phyloP scores from a whole-genome alignment of 2,888 invertebrate species.

The Scrobipalpa costella region DNA sequence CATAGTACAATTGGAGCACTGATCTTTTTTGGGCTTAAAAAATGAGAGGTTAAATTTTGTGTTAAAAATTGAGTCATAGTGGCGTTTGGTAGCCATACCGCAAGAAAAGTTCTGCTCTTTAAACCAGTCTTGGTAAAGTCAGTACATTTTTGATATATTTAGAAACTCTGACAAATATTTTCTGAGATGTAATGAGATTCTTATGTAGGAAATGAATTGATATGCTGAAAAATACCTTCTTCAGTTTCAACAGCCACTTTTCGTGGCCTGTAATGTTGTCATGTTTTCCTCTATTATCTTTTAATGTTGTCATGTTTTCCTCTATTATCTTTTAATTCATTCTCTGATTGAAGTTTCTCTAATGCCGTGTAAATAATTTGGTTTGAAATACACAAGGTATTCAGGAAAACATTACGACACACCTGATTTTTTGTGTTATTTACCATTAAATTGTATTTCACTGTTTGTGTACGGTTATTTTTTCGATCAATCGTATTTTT shows the following conservation, averaged over 20 bases:
- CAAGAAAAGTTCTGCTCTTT: conserved; percentile 21
- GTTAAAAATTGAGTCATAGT: conserved; percentile 38
- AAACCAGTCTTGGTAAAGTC: conserved; percentile 27
- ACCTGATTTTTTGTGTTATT: conserved; percentile 16
- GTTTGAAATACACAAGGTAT: conserved; percentile 27
- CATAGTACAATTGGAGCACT: too few species aligned
- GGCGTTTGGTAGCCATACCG: conserved; percentile 29
- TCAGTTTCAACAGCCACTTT: conserved; percentile 23
- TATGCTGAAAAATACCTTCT: conserved; percentile 23
- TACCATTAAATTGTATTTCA: conserved; percentile 28
- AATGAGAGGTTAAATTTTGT: conserved; percentile 41
- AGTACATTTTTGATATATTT: conserved; percentile 29
- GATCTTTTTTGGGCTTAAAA: conserved; percentile 38
- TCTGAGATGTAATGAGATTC: conserved; percentile 28
- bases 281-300: conserved; percentile 6
- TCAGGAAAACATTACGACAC: conserved; percentile 29
- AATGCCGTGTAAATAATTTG: conserved; percentile 21
- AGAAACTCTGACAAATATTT: conserved; percentile 24
- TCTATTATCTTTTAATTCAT: too few species aligned
- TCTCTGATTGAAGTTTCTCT: background rate
- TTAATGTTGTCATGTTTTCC: too few species aligned
- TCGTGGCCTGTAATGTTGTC: conserved; percentile 23
- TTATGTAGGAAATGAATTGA: conserved; percentile 22
- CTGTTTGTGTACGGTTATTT: conserved; percentile 29
- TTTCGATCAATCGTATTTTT: conserved; percentile 16